Evolutionary conservation across 2,888 invertebrate genomes (phyloP).

Genomic region (Himalopsyche tibetana): DNA sequence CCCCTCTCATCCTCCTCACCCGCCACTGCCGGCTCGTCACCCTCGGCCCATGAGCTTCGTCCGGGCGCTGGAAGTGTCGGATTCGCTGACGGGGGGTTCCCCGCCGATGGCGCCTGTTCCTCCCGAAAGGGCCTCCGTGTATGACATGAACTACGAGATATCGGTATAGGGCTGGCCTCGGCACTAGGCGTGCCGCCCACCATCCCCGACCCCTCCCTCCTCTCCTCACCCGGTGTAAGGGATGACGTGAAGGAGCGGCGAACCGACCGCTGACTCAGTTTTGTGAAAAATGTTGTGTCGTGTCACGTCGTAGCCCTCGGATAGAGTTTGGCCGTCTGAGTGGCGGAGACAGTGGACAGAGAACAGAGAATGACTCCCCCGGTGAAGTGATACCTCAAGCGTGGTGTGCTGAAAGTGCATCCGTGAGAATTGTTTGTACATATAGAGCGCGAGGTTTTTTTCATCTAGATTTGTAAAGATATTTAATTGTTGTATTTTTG

Average conservation of each 20-base stretch:
- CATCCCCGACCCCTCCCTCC: conserved; percentile 54
- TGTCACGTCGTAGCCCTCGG: conserved; percentile 2
- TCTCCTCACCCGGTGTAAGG: conserved; percentile 23
- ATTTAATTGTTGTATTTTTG: conserved; percentile 30
- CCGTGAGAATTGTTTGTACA: conserved; percentile 9
- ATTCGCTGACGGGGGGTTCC: conserved; percentile 88
- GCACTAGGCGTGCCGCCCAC: conserved; percentile 65
- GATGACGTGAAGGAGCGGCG: conserved; percentile 6
- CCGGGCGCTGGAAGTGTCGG: conserved; percentile 92
- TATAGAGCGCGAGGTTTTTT: conserved; percentile 13
- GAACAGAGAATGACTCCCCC: neutral
- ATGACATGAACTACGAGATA: conserved; percentile 97
- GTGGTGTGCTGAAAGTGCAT: neutral
- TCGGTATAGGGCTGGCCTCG: conserved; percentile 85
- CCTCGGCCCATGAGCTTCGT: conserved; percentile 92
- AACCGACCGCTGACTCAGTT: conserved; percentile 20
- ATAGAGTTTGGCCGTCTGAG: no score
- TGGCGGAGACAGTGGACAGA: neutral
- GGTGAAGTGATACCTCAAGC: neutral
- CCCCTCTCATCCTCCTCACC: conserved; percentile 69
- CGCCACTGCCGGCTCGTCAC: conserved; percentile 70
- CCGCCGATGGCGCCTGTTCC: conserved; percentile 73
- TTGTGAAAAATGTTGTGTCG: conserved; percentile 1
- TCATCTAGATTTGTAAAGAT: conserved; percentile 14
- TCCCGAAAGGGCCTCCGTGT: conserved; percentile 91